These are phyloP conservation scores for Hylomyscus alleni DNA, from an alignment of 2,797 vertebrate genomes.

Conservation along the genomic window DNA sequence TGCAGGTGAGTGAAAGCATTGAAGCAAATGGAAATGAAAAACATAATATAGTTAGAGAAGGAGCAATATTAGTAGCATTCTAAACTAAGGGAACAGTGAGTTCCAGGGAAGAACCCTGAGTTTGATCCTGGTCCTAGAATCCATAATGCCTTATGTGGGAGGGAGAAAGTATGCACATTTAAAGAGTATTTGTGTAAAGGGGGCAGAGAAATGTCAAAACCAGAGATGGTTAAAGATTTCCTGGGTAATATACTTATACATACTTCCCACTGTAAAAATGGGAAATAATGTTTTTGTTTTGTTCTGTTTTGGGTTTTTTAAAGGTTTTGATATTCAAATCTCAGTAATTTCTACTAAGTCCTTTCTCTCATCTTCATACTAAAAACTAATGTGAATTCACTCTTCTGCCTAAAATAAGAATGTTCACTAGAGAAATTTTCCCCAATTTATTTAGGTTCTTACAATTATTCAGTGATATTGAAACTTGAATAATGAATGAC, in stretches of 20 bases:
- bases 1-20: not conserved
- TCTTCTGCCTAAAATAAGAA: not conserved
- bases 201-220: not conserved
- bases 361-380: not conserved
- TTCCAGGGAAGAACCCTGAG: not conserved
- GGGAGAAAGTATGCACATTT: not conserved
- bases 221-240: not conserved
- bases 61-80: not conserved
- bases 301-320: not conserved
- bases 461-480: not conserved
- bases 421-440: not conserved
- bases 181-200: not conserved
- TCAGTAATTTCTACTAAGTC: not conserved
- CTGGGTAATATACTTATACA: not conserved
- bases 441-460: not conserved
- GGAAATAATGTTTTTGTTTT: not conserved
- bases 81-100: not conserved
- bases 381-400: not conserved
- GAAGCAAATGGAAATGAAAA: not conserved
- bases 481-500: not conserved
- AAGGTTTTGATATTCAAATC: not conserved
- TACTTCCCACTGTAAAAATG: not conserved
- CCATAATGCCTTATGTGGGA: not conserved
- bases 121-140: too few relatives aligned
- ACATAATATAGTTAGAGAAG: not conserved